These are phyloP conservation scores for Crotalus viridis DNA, from an alignment of 2,113 vertebrate genomes.

Conservation along the genomic window DNA sequence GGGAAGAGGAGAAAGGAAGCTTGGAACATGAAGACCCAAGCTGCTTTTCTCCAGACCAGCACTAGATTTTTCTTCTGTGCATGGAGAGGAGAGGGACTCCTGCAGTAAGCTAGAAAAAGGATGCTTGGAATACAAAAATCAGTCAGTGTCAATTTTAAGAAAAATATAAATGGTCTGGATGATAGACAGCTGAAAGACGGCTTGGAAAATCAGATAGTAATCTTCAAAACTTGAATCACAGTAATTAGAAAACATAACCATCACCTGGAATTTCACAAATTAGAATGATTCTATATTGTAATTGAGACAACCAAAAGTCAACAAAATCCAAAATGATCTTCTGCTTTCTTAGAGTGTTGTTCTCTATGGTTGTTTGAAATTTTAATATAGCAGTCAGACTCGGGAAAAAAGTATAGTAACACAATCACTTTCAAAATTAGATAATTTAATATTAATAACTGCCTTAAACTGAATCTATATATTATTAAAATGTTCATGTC, in stretches of 20 bases:
- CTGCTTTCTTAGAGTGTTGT: neutral
- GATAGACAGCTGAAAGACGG: neutral
- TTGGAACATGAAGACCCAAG: no score
- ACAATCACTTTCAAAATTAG: neutral
- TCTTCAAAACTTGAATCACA: neutral
- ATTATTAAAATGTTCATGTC: neutral
- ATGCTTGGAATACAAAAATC: no score
- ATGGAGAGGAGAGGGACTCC: no score
- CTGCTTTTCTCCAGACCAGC: no score
- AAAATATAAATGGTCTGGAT: neutral
- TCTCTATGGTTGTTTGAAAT: neutral
- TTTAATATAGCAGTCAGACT: neutral
- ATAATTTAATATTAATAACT: neutral
- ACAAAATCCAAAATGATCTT: neutral
- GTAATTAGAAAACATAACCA: neutral
- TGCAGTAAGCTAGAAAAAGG: no score
- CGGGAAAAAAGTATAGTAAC: neutral
- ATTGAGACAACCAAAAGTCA: neutral
- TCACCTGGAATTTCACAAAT: neutral
- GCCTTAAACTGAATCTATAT: neutral
- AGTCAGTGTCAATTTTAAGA: neutral
- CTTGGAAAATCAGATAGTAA: neutral
- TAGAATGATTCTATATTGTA: neutral
- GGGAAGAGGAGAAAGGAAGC: no score
- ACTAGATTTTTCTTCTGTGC: no score